Percentiles rank a stretch among this genome's conserved stretches.
Conservation (phyloP, 2,797 vertebrate genomes). For the Leptoclinus maculatus region DNA sequence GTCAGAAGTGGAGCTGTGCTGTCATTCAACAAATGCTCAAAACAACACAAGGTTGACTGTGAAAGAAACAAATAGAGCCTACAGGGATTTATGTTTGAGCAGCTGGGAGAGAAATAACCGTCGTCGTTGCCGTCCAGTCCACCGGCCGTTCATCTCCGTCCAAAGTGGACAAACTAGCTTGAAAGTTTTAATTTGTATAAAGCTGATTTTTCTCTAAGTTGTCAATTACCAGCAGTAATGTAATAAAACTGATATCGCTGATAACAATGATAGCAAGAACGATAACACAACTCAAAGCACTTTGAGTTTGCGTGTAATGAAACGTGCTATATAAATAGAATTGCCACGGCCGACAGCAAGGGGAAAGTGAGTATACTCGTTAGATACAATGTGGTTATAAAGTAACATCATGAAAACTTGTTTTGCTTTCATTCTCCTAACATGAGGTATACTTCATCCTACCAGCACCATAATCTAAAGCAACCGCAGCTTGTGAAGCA, state of each 20-base stretch:
- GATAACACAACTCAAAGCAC: background rate
- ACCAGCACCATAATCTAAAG: background rate
- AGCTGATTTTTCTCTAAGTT: background rate
- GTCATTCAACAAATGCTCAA: background rate
- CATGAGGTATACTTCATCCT: background rate
- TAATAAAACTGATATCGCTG: background rate
- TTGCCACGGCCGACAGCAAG: background rate
- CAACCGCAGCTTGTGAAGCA: background rate
- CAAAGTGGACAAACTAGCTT: background rate
- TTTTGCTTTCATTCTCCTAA: background rate
- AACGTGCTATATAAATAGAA: no score
- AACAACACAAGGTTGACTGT: background rate
- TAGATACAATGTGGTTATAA: background rate
- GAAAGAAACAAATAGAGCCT: background rate
- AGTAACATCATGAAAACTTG: background rate
- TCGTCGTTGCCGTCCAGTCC: background rate
- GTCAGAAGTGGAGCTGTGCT: background rate
- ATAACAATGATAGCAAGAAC: no score
- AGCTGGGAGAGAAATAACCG: background rate
- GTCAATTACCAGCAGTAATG: background rate
- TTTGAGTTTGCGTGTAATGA: no score
- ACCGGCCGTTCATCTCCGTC: background rate
- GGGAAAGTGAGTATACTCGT: background rate
- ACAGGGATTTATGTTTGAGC: background rate
- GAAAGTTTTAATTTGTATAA: background rate